These are phyloP conservation scores for Homalodisca vitripennis DNA, from an alignment of 1,140 invertebrate genomes.

Conservation along the genomic window DNA sequence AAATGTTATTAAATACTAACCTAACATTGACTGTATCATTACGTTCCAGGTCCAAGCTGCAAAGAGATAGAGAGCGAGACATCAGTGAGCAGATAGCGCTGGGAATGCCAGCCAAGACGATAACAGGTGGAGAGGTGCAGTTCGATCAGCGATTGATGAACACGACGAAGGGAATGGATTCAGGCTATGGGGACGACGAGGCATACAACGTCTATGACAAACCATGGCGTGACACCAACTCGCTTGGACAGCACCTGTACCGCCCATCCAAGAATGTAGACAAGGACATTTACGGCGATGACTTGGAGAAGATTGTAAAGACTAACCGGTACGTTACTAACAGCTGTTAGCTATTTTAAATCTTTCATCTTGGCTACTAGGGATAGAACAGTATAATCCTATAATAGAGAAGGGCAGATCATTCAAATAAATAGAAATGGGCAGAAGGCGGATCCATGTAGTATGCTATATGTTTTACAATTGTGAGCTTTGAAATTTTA, in stretches of 20 bases:
- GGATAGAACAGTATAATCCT: too few relatives aligned
- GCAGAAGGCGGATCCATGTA: too few relatives aligned
- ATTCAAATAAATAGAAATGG: too few relatives aligned
- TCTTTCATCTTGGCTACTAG: too few relatives aligned
- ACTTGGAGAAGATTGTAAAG: slow-evolving; percentile 82
- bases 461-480: too few relatives aligned
- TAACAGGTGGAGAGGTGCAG: slow-evolving; percentile 73
- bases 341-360: too few relatives aligned
- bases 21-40: too few relatives aligned
- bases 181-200: slow-evolving; percentile 97
- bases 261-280: slow-evolving; percentile 86
- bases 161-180: slow-evolving; percentile 92
- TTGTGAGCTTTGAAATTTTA: too few relatives aligned
- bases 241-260: slow-evolving; percentile 88
- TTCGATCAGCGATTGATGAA: slow-evolving; percentile 98
- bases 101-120: slow-evolving; percentile 86
- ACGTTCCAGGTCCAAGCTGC: slow-evolving; percentile 69
- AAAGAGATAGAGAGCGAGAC: slow-evolving; percentile 91
- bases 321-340: slow-evolving; percentile 75
- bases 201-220: slow-evolving; percentile 98
- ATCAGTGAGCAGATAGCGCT: slow-evolving; percentile 99
- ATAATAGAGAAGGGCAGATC: too few relatives aligned
- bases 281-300: slow-evolving; percentile 88
- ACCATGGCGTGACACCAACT: slow-evolving; percentile 82
- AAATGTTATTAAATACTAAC: too few relatives aligned